Conservation (phyloP, 1,140 invertebrate species). For the Pogonomyrmex barbatus region DNA sequence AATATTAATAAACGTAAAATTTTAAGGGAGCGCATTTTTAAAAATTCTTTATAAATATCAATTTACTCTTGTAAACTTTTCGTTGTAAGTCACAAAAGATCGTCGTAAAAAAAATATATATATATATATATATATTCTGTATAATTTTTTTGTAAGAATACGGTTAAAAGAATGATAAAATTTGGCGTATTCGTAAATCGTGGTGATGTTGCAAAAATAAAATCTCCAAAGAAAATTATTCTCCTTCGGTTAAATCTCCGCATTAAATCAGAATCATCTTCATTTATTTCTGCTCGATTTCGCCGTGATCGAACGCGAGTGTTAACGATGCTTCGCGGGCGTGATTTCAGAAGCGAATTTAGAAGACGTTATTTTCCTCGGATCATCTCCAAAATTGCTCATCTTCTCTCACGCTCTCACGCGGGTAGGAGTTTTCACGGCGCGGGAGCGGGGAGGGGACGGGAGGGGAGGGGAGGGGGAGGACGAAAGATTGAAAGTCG, state of each 20-base stretch:
- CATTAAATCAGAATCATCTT: neutral
- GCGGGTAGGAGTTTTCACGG: neutral
- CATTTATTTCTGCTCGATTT: neutral
- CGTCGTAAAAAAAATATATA: neutral
- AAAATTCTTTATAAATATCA: neutral
- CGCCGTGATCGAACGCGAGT: neutral
- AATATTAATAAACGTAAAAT: neutral
- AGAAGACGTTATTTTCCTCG: constrained; percentile 26
- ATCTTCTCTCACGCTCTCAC: constrained; percentile 12
- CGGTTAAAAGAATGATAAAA: neutral
- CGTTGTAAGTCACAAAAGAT: neutral
- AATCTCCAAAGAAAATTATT: neutral
- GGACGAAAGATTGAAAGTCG: constrained; percentile 65
- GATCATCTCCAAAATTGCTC: constrained; percentile 22
- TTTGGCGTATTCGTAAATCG: neutral
- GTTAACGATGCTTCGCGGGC: constrained; percentile 19
- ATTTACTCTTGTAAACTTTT: neutral
- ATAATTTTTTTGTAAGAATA: neutral
- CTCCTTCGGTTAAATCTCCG: neutral
- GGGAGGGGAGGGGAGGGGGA: neutral
- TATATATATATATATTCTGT: neutral
- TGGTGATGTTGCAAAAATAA: neutral
- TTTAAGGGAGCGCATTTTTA: neutral
- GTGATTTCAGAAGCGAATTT: constrained; percentile 35
- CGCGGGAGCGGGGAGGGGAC: neutral